Conservation (phyloP, 1,140 invertebrate species). For the Bombus confusus region DNA sequence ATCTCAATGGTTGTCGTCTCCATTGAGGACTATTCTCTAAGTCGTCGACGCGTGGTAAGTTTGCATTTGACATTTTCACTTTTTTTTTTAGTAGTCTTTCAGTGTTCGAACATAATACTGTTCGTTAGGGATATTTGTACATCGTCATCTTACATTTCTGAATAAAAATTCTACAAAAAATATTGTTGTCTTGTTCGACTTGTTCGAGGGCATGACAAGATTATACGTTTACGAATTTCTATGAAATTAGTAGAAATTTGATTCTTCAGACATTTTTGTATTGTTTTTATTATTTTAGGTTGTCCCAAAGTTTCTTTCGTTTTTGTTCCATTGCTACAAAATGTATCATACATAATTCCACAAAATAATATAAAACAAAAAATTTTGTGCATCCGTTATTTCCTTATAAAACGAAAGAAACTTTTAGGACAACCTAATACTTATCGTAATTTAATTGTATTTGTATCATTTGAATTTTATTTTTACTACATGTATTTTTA, state of each 20-base stretch:
- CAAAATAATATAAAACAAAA: too few relatives aligned
- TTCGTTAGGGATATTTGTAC: neutral
- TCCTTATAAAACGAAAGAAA: too few relatives aligned
- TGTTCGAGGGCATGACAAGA: conserved; percentile 9
- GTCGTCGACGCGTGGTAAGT: conserved; percentile 63
- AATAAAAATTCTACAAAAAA: neutral
- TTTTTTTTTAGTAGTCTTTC: neutral
- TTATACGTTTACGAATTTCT: neutral
- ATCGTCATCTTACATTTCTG: too few relatives aligned
- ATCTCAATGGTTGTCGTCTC: conserved; percentile 61
- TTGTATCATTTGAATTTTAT: too few relatives aligned
- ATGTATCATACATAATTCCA: too few relatives aligned
- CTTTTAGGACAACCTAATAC: too few relatives aligned
- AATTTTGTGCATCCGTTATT: too few relatives aligned
- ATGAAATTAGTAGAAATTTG: neutral
- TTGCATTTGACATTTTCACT: conserved; percentile 17
- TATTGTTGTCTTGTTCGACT: too few relatives aligned
- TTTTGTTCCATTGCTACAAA: too few relatives aligned
- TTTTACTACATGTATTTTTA: too few relatives aligned
- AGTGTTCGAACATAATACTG: neutral
- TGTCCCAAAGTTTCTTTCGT: too few relatives aligned
- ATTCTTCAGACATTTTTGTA: neutral
- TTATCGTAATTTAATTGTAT: too few relatives aligned
- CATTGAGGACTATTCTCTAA: conserved; percentile 68
- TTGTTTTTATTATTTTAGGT: neutral